A percentile compares a stretch with the other conserved stretches of the same genome.
phyloP scores from a whole-genome alignment of 1,140 invertebrate species.

The Drosophila teissieri region DNA sequence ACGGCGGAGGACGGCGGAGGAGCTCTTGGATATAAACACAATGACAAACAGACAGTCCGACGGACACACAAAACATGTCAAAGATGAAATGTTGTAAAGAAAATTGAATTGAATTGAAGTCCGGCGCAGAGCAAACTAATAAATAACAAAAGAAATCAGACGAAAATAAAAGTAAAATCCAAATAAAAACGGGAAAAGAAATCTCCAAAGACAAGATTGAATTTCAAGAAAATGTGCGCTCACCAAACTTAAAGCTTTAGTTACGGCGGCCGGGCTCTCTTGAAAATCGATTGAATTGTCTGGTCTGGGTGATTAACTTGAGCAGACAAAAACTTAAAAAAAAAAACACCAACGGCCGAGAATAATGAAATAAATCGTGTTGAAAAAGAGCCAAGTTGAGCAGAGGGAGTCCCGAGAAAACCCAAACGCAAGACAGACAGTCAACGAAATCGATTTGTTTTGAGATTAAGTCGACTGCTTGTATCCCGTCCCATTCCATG shows the following conservation, averaged over 20 bases:
- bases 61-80: conserved; percentile 76
- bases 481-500: neutral
- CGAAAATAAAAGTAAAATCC: conserved; percentile 38
- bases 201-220: conserved; percentile 31
- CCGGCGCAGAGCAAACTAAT: conserved; percentile 71
- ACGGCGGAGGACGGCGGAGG: conserved; percentile 21
- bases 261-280: conserved; percentile 24
- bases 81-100: conserved; percentile 82
- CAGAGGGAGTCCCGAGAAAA: conserved; percentile 15
- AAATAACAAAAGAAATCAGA: conserved; percentile 62
- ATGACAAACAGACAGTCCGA: conserved; percentile 40
- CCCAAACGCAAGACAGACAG: conserved; percentile 43
- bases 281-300: conserved; percentile 79
- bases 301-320: conserved; percentile 72
- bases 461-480: conserved; percentile 77
- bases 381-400: conserved; percentile 57
- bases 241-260: conserved; percentile 52
- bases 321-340: conserved; percentile 47
- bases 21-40: conserved; percentile 66
- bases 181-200: conserved; percentile 13
- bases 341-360: conserved; percentile 28
- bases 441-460: conserved; percentile 83
- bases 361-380: conserved; percentile 83
- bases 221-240: conserved; percentile 25
- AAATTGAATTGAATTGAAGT: conserved; percentile 80